Evolutionary conservation across 2,888 invertebrate species (phyloP).

Genomic region (Agriopis marginaria): DNA sequence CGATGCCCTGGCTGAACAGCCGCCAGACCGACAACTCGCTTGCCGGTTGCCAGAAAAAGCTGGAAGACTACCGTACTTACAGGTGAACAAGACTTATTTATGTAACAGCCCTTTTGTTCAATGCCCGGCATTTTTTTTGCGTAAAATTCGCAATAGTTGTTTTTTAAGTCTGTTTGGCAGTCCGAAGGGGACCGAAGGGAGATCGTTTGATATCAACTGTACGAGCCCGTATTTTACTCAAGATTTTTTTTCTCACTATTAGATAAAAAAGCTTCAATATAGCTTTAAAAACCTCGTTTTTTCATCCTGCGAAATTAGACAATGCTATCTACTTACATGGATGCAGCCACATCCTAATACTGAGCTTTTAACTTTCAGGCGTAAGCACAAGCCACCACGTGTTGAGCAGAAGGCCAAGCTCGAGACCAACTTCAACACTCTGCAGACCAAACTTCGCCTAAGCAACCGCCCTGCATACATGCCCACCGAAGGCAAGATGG

Average conservation of each 20-base stretch:
- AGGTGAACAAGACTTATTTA: constrained; percentile 71
- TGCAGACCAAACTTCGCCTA: constrained; percentile 98
- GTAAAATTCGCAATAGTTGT: no score
- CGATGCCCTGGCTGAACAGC: constrained; percentile 99
- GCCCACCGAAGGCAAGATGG: constrained; percentile 99
- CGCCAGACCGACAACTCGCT: constrained; percentile 99
- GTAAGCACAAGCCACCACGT: constrained; percentile 99
- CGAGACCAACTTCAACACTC: constrained; percentile 99
- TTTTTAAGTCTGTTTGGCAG: no score
- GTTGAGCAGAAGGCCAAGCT: constrained; percentile 99
- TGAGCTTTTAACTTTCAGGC: constrained; percentile 71
- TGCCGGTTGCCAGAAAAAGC: constrained; percentile 98
- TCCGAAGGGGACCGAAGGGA: no score
- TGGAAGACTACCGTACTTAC: constrained; percentile 99
- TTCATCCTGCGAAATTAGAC: neutral
- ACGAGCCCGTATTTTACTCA: no score
- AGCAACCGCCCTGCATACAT: constrained; percentile 99
- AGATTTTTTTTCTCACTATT: no score
- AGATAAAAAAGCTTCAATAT: no score
- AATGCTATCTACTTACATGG: neutral
- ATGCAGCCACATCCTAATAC: neutral
- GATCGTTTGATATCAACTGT: no score
- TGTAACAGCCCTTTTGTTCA: no score
- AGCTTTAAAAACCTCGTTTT: no score
- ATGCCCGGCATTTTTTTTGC: no score